Evolutionary conservation across 2,113 vertebrate species (phyloP), one percentile per base, ranked within the genome.

Genomic region (Polypterus bichir): DNA sequence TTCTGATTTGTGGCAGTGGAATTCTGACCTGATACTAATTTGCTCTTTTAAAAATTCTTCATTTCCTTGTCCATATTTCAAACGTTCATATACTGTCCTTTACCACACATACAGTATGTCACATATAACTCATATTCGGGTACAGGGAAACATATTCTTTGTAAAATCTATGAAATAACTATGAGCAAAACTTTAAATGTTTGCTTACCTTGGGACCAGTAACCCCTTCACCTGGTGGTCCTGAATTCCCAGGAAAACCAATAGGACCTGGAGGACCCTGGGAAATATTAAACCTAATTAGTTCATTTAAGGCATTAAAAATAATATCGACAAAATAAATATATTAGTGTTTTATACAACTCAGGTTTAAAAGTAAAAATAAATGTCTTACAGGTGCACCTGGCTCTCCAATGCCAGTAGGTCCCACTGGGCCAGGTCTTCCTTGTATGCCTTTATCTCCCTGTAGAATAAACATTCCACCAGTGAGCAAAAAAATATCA

Each of bases 371-470:
- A 62, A 55, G n/a, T 9, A 27, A 54, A 45, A 46, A 10, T 56
- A 3, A 47, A 46, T 48, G 84, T 27, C 88, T 89, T 74, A 95
- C 91, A 6, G 75, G 71, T 53, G 76, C 70, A 54, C 92, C 91
- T n/a, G 87, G 86, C 63, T 92, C 88, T 49, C 88, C 89, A 46
- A 60, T 53, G 59, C 89, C 92, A 62, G 65, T 60, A 0, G 86
- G 83, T 57, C 92, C 92, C 3, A 70, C 73, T 2, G 75, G 64
- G 1, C 93, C 93, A 44, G 59, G 71, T 78, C 77, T 77, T 69
- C 91, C 92, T 64, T 89, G 86, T 65, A 66, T 79, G 7, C 92
- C 93, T 70, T 79, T 85, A 64, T 84, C 84, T 58, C 91, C 92
- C 92, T 96, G 67, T 65, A 49, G 71, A 64, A 70, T 69, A 46